Base-by-base conservation (phyloP, 1,140 invertebrate species). In the Caerostris darwini region DNA sequence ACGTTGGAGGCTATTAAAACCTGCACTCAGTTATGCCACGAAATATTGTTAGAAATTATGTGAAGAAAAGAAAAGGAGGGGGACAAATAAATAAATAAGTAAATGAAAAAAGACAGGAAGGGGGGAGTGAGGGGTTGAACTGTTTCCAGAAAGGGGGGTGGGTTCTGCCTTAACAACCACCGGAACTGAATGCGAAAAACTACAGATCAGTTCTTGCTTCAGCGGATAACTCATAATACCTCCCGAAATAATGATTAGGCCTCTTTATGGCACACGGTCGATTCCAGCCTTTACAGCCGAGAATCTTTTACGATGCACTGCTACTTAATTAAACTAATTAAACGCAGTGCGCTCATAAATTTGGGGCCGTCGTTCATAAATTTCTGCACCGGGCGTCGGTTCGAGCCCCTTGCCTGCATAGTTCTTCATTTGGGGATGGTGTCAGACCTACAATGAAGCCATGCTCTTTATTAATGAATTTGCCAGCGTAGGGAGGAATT, bases 281-380 rank as follows among this genome's bases (percentile, higher is more conserved):
- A 92, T 90, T 81, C 54, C 19, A 56, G 34, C 67, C 89, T 90
- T 90, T 92, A 85, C 59, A 57, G 90, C 58, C 67, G 57, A 81
- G 90, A 81, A 81, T 92, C 90, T 92, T 92, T 92, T 92, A 92
- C 90, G 90, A 92, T 81, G 77, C 54, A 57, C 90, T 53, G 90
- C 90, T 92, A 92, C 90, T 92, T 92, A 92, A 92, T 92, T 92
- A 92, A 92, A 92, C 90, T 92, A 92, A 92, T 92, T 92, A 92
- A 92, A 92, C 90, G 90, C 90, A 92, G 81, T 85, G 90, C 53
- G 90, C 81, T 85, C 90, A 92, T 92, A 92, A 92, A 92, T 85
- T 85, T 85, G 1, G 88, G 58, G 71, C n/a, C 19, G 59, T 2
- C 90, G 57, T 92, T 92, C 83, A 92, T 92, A 92, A 92, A 83